Evolutionary conservation across 2,113 vertebrate genomes (phyloP).

Genomic region (cattle (Bos taurus)): DNA sequence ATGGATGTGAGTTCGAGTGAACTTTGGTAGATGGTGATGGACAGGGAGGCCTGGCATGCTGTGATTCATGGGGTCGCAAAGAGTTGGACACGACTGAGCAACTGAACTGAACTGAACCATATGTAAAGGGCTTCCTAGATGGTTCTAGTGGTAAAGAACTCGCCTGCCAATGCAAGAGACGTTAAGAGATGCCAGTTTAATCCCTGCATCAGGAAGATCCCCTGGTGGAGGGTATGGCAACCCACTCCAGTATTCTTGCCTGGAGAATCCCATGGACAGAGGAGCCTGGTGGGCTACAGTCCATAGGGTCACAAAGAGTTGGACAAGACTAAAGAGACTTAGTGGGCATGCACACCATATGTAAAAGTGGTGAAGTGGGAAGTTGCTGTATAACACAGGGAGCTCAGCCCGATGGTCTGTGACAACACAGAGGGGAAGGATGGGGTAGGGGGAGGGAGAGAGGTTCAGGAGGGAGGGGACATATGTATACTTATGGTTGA

Average conservation of each 20-base stretch:
- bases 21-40: too few species aligned
- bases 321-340: background rate
- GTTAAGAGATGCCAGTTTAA: background rate
- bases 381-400: background rate
- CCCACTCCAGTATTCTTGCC: background rate
- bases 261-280: background rate
- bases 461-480: background rate
- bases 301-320: background rate
- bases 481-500: background rate
- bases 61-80: too few species aligned
- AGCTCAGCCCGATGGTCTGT: background rate
- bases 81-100: too few species aligned
- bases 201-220: background rate
- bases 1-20: too few species aligned
- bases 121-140: background rate
- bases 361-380: background rate
- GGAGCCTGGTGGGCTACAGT: background rate
- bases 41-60: too few species aligned
- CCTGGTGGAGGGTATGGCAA: background rate
- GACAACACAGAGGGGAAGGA: background rate
- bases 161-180: background rate
- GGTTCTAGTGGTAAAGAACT: background rate
- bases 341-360: background rate
- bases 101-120: background rate
- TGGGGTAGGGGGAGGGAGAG: accelerated